Percentiles rank a stretch among this genome's conserved stretches.
These are phyloP conservation scores for Dicranocentrus wangi DNA, from an alignment of 2,888 invertebrate species.

Conservation along the genomic window DNA sequence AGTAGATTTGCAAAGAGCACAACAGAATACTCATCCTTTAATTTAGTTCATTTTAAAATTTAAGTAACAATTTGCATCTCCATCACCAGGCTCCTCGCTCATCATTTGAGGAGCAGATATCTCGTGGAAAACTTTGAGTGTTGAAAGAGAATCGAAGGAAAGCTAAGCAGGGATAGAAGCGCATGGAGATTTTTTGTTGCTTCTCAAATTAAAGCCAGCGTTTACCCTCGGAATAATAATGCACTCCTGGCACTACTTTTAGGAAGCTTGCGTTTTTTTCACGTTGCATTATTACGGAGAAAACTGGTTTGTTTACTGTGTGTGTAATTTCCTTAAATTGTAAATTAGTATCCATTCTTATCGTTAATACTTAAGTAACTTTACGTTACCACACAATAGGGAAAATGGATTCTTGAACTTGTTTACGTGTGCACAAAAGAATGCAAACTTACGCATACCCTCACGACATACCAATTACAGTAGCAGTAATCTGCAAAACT, in stretches of 20 bases:
- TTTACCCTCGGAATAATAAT: background rate
- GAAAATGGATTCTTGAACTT: conserved; percentile 41
- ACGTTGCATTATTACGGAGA: conserved; percentile 22
- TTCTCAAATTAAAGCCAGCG: background rate
- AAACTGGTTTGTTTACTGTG: conserved; percentile 37
- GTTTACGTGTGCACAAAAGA: conserved; percentile 7
- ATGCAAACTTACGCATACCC: too few species aligned
- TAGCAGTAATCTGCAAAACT: background rate
- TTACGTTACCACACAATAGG: background rate
- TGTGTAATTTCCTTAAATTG: conserved; percentile 5
- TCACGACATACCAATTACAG: too few species aligned
- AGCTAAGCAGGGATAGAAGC: background rate
- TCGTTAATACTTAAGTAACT: background rate
- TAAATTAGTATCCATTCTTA: background rate
- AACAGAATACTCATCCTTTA: background rate
- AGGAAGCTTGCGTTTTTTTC: too few species aligned
- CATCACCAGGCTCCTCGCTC: too few species aligned
- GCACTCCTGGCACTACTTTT: too few species aligned
- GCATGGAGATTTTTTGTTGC: background rate
- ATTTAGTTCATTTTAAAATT: background rate
- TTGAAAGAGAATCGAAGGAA: background rate
- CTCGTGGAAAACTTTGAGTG: conserved; percentile 20
- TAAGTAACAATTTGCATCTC: background rate
- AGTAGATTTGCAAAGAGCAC: background rate
- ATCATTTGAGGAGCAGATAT: conserved; percentile 1